These are phyloP conservation scores for Halcyon badia DNA, from an alignment of 2,797 vertebrate genomes.

Conservation along the genomic window DNA sequence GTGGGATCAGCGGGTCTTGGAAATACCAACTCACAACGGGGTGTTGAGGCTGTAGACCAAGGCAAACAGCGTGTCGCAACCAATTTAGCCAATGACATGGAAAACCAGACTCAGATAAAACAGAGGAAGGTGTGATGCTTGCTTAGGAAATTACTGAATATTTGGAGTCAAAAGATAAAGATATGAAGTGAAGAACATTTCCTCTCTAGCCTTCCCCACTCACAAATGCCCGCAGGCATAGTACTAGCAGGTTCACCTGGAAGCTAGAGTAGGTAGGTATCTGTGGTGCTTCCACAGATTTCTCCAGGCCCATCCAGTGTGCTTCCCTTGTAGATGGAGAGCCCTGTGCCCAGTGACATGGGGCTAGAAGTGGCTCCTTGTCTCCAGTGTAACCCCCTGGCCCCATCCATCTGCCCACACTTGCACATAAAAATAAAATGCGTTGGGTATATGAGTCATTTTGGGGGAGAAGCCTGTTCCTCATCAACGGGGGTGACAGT, in stretches of 20 bases:
- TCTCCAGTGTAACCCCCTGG: background rate
- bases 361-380: accelerated
- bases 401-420: background rate
- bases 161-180: background rate
- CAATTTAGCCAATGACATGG: slow-evolving; percentile 12
- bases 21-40: background rate
- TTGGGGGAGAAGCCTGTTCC: background rate
- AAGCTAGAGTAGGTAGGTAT: background rate
- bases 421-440: background rate
- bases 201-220: background rate
- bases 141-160: background rate
- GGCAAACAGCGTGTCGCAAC: background rate
- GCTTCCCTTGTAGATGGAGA: background rate
- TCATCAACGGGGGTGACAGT: accelerated
- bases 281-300: background rate
- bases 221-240: background rate
- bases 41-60: slow-evolving; percentile 13
- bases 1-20: slow-evolving; percentile 3
- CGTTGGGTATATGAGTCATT: background rate
- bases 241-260: background rate
- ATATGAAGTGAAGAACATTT: background rate
- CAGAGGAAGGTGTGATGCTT: background rate
- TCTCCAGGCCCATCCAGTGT: background rate
- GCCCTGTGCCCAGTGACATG: background rate
- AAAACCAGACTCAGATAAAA: background rate